Conservation (phyloP, 2,113 vertebrate genomes). For the Gymnogyps californianus region DNA sequence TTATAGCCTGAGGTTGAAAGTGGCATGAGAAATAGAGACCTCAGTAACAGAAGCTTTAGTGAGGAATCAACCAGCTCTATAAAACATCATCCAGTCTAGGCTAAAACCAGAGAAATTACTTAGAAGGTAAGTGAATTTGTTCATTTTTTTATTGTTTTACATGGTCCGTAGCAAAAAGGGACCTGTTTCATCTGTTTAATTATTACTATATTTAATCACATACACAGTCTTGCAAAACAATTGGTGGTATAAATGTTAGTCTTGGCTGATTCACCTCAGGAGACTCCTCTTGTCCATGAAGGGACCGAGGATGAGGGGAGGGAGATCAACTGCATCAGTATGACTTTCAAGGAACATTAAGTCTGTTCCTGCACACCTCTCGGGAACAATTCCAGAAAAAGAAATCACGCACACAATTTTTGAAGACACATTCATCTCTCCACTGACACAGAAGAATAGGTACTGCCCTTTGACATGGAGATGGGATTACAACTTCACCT, state of each 20-base stretch:
- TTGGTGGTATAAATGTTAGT: neutral
- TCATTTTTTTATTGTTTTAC: neutral
- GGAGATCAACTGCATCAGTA: neutral
- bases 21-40: neutral
- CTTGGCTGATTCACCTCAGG: neutral
- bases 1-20: neutral
- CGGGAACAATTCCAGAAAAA: neutral
- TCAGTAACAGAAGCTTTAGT: neutral
- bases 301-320: neutral
- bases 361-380: neutral
- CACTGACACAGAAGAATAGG: neutral
- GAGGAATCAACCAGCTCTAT: neutral
- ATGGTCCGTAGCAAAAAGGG: neutral
- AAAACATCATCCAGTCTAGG: neutral
- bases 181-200: neutral
- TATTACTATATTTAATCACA: neutral
- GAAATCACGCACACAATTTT: neutral
- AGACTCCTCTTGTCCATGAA: neutral
- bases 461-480: neutral
- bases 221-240: neutral
- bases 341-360: constrained; percentile 38
- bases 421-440: neutral
- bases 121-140: neutral
- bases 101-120: neutral
- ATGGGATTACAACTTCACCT: neutral